Evolutionary conservation across 2,797 vertebrate species (phyloP), one percentile per base, ranked within the genome.

Genomic region (Tenualosa ilisha): DNA sequence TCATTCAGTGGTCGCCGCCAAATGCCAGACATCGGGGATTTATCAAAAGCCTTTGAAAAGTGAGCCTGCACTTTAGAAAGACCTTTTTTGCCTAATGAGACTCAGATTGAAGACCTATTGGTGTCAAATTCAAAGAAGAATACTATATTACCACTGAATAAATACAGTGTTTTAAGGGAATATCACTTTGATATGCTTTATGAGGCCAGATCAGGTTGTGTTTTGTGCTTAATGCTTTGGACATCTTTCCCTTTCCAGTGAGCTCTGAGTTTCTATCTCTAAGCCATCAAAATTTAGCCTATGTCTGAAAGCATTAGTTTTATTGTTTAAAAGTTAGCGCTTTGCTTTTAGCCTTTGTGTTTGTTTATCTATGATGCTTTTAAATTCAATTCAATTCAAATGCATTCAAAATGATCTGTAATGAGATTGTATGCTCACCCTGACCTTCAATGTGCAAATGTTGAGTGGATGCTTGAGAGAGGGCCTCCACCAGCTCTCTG

Each of bases 201-300:
- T 83, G 63, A 89, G 88, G 86, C 83, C 82, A 85, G 82, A 20
- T 85, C 54, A 56, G 50, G 85, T 87, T 84, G 91, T 61, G 81
- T 84, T 84, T 87, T 82, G 59, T 63, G 86, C 88, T 82, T 86
- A 86, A 88, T 84, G 87, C 82, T 86, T 83, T 83, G 83, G 84
- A 81, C 20, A 43, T 86, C 65, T 85, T 82, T 85, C 87, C 49
- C 83, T 51, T 43, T 50, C 83, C 22, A 68, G 31, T 83, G 86
- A 89, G 87, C 65, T 87, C 85, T 88, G 87, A 91, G 87, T 88
- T 89, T 88, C 84, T 84, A 88, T 89, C 85, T 89, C 86, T 91
- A 88, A 89, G 87, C 85, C 90, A 90, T 91, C 89, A 93, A 89
- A 92, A 13, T 65, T 11, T 65, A 31, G 24, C 63, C 63, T 31